phyloP scores from a whole-genome alignment of 2,888 invertebrate species.

The Gisinianus flammeolus region DNA sequence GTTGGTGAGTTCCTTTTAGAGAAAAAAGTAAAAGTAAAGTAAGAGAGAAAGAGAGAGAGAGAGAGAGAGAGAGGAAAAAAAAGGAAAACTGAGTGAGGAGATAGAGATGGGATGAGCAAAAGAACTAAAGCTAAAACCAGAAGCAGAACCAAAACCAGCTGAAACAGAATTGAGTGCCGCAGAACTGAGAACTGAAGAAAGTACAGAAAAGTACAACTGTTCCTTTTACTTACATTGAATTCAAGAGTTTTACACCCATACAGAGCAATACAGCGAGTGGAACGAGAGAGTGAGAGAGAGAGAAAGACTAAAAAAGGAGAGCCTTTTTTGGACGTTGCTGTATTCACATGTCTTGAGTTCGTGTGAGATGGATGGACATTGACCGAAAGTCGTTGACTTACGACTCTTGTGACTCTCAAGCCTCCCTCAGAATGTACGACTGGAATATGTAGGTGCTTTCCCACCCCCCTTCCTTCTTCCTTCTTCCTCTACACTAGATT shows the following conservation, averaged over 20 bases:
- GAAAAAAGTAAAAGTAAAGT: no score
- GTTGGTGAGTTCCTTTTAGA: no score
- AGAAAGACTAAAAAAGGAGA: neutral
- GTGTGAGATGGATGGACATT: neutral
- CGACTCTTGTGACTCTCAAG: neutral
- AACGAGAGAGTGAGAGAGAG: neutral
- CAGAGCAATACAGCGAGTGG: neutral
- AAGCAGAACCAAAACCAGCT: neutral
- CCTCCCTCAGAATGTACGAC: neutral
- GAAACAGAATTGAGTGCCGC: neutral
- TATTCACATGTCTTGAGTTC: neutral
- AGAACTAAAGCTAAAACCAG: neutral
- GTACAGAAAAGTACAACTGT: no score
- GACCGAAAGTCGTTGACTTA: conserved; percentile 5
- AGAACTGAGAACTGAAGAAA: neutral
- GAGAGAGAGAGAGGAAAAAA: neutral
- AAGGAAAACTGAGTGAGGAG: neutral
- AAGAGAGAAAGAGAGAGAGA: no score
- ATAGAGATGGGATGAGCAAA: no score
- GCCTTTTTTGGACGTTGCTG: neutral
- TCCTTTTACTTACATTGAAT: conserved; percentile 3
- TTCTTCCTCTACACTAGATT: no score
- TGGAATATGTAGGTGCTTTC: no score
- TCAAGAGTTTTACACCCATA: neutral
- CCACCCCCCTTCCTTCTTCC: no score